Percentiles rank a stretch among this genome's conserved stretches.
Evolutionary conservation across 1,140 invertebrate genomes (phyloP).

Genomic region (Drosophila santomea): DNA sequence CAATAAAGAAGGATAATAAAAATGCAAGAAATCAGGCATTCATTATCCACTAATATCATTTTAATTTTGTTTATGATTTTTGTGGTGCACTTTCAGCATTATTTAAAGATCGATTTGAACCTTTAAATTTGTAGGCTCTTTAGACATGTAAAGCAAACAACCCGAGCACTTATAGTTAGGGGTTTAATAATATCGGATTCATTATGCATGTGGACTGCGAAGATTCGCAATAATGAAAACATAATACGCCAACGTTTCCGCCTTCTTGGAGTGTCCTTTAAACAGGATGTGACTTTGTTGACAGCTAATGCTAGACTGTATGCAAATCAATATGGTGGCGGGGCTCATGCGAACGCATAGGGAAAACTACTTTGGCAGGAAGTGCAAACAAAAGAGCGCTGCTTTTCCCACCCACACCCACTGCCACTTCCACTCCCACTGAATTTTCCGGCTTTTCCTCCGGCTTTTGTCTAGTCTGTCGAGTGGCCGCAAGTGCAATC

Average conservation of each 20-base stretch:
- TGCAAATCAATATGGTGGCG: slow-evolving; percentile 42
- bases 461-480: slow-evolving; percentile 44
- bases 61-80: too few relatives aligned
- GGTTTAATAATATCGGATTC: neutral
- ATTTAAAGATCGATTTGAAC: neutral
- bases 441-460: slow-evolving; percentile 5
- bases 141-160: neutral
- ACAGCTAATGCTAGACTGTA: slow-evolving; percentile 9
- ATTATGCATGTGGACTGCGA: neutral
- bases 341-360: slow-evolving; percentile 58
- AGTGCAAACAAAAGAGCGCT: slow-evolving; percentile 46
- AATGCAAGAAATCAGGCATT: too few relatives aligned
- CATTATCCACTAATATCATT: too few relatives aligned
- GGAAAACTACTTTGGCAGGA: slow-evolving; percentile 50
- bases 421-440: neutral
- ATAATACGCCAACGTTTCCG: slow-evolving; percentile 22
- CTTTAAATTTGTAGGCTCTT: neutral
- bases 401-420: neutral
- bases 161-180: too few relatives aligned
- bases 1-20: too few relatives aligned
- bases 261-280: slow-evolving; percentile 19
- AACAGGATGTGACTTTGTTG: slow-evolving; percentile 19
- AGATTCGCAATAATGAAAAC: slow-evolving; percentile 11
- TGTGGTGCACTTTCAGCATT: too few relatives aligned
- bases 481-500: slow-evolving; percentile 67